Evolutionary conservation across 2,797 vertebrate species (phyloP).

Genomic region (Tadarida brasiliensis): DNA sequence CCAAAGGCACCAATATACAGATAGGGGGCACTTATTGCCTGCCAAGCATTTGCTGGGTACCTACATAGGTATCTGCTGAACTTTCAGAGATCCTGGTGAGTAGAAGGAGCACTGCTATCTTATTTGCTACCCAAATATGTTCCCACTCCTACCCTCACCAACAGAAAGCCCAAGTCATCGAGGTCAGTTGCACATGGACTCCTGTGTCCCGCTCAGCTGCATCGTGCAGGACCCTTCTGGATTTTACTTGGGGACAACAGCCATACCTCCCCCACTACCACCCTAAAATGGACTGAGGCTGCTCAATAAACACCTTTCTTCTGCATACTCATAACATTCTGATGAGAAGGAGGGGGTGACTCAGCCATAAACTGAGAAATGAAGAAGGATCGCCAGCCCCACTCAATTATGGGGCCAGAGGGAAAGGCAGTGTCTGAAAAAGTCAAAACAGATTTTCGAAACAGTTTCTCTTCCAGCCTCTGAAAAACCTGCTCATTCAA

Average conservation of each 20-base stretch:
- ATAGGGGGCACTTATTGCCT: neutral
- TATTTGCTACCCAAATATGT: neutral
- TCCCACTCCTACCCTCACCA: neutral
- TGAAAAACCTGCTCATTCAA: constrained; percentile 76
- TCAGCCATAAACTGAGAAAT: constrained; percentile 66
- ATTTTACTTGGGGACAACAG: constrained; percentile 13
- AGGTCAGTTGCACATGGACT: neutral
- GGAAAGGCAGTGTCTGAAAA: constrained; percentile 79
- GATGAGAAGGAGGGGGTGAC: constrained; percentile 69
- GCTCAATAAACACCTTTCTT: constrained; percentile 76
- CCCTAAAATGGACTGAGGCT: constrained; percentile 50
- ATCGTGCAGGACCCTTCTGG: constrained; percentile 5
- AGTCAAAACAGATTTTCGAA: constrained; percentile 83
- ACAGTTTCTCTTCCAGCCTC: constrained; percentile 78
- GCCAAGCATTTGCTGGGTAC: neutral
- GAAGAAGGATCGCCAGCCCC: constrained; percentile 64
- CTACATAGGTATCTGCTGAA: neutral
- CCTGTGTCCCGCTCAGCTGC: neutral
- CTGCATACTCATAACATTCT: constrained; percentile 59
- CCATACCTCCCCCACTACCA: constrained; percentile 2
- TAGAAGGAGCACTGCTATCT: neutral
- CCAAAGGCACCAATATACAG: neutral
- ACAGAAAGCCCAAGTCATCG: neutral
- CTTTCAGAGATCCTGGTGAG: neutral
- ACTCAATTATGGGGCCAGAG: constrained; percentile 73